Evolutionary conservation across 2,888 invertebrate genomes (phyloP), one percentile per base, ranked within the genome.

Genomic region (Caenorhabditis sp.): DNA sequence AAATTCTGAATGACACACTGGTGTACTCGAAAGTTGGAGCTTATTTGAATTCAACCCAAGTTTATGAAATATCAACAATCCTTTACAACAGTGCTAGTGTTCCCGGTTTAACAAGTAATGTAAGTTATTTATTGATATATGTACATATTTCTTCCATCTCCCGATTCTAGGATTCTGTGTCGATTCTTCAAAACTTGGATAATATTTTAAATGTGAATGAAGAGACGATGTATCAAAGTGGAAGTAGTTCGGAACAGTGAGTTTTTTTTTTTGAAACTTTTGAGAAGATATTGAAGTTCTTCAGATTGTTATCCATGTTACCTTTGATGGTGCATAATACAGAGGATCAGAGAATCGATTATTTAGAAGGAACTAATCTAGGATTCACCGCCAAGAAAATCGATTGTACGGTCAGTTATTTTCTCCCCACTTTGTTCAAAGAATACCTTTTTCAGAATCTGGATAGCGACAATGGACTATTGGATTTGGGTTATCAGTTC

Each of bases 321-420:
- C 62, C 65, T 1, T 61, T 49, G 4, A 74, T 74, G 74, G 74
- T 74, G 0, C 61, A 70, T 26, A 74, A 74, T 31, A 76, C 76
- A 20, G 54, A 62, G 5, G 67, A 70, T 17, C n/a, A 59, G 0
- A 26, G 69, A 36, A 69, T 74, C 8, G 70, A 74, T 26, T 74
- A 74, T 56, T 27, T 74, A n/a, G 54, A 63, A 2, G 74, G 74
- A 0, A n/a, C 21, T 1, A 74, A 74, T 59, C 31, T 74, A 20
- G 74, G 74, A 31, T 74, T 74, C 38, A 70, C 61, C 26, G 70
- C 74, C 1, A 70, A 67, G 21, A 65, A 61, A 53, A 57, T 73
- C 8, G 63, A 73, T 36, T 73, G 68, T 25, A 17, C 57, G 21
- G 57, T 58, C 14, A 36, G 20, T 31, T 21, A 4, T 31, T 58